Base-by-base conservation (phyloP, 2,797 vertebrate species). In the Danio aesculapii region DNA sequence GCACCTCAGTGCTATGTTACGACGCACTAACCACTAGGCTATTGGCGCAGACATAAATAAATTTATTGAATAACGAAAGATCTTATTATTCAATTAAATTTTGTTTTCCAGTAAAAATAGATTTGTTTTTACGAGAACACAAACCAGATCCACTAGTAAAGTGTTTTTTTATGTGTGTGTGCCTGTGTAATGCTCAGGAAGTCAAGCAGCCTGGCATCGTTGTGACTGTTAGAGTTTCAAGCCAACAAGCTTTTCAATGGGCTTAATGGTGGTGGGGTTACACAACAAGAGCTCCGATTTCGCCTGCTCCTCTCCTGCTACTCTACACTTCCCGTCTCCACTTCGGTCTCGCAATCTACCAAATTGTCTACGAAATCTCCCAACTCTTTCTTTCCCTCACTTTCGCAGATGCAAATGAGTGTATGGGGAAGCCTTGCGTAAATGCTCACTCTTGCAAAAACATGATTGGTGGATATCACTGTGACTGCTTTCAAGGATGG, bases 401-500 rank as follows among this genome's bases (percentile, higher is more conserved):
- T 81, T 93, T 90, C 75, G 94, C 97, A 99, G 98, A 99, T 97
- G 95, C 95, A 92, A 97, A 99, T 96, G 97, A 99, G 91, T 99
- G 97, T 89, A 91, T 95, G 89, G 94, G 92, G 91, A 95, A 93
- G 84, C 97, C 97, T 92, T 99, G 98, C 91, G 92, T 94, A 92
- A 96, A 98, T 87, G 96, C 97, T 95, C 87, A 93, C 88, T 96
- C 94, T 95, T 99, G 98, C 97, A 99, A 98, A 98, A 98, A 99
- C 95, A 94, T 98, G 94, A 98, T 99, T 96, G 97, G 98, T 92
- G 96, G 97, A 96, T 99, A 98, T 98, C 96, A 94, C 95, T 99
- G 98, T 95, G 90, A 93, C 94, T 99, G 98, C 96, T 93, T 96
- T 93, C 93, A 92, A 88, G 98, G 97, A 96, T 99, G 97, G 98